phyloP scores from a whole-genome alignment of 2,888 invertebrate species.

The Leucania comma region DNA sequence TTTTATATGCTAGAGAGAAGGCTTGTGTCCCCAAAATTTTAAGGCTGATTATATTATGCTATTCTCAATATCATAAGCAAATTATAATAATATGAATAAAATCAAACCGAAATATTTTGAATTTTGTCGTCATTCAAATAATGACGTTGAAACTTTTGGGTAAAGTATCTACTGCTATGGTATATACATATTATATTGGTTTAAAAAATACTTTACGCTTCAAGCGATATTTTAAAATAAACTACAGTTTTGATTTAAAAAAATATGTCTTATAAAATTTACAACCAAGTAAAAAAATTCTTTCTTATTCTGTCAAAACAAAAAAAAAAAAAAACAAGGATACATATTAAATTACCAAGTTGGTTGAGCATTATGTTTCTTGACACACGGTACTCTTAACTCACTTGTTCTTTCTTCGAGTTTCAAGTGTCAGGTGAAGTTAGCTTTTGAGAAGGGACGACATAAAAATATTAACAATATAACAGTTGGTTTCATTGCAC shows the following conservation, averaged over 20 bases:
- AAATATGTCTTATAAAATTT: too few relatives aligned
- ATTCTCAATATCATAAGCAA: too few relatives aligned
- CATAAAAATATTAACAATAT: slow-evolving; percentile 36
- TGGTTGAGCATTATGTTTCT: slow-evolving; percentile 28
- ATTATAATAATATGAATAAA: neutral
- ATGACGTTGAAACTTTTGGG: neutral
- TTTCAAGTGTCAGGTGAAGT: slow-evolving; percentile 48
- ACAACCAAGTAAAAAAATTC: too few relatives aligned
- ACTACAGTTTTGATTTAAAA: neutral
- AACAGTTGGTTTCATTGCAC: too few relatives aligned
- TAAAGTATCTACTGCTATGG: too few relatives aligned
- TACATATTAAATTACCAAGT: slow-evolving; percentile 44
- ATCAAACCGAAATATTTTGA: neutral
- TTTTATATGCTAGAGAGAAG: too few relatives aligned
- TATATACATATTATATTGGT: too few relatives aligned
- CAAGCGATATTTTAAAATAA: too few relatives aligned
- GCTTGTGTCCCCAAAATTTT: too few relatives aligned
- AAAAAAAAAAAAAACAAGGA: slow-evolving; percentile 18
- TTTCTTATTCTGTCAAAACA: neutral
- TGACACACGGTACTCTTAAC: slow-evolving; percentile 12
- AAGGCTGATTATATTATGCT: neutral
- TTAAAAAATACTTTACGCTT: too few relatives aligned
- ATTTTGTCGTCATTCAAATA: neutral
- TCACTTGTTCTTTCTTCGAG: slow-evolving; percentile 40
- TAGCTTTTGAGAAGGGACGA: slow-evolving; percentile 52